Base-by-base conservation (phyloP, 1,140 invertebrate genomes). In the Drosophila melanica region DNA sequence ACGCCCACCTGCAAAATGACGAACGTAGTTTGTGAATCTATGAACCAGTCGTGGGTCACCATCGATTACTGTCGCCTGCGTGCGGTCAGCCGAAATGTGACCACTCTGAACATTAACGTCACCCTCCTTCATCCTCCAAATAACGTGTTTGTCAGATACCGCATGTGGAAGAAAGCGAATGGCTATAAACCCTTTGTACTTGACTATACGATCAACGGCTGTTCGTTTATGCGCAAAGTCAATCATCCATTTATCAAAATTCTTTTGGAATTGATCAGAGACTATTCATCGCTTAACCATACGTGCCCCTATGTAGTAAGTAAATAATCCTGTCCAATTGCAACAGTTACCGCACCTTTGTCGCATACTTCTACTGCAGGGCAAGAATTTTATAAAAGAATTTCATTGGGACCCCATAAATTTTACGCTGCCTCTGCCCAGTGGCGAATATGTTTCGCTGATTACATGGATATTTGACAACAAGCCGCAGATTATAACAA, bases 221-320 rank as follows among this genome's bases (percentile, higher is more conserved):
- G 75, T 5, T 30, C 48, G 7, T 77, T 69, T 48, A n/a, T 77
- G 9, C 30, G 27, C 27, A 16, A 44, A 9, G 11, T 35, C 7
- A 39, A 51, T 3, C 20, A 77, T 62, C 74, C 62, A 0, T 37
- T 70, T 23, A 9, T 20, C 0, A 48, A 11, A 9, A 11, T 77
- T 11, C 8, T 77, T 2, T 53, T 8, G 4, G n/a, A 50, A 37
- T 8, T 74, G 1, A 33, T 64, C 0, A 47, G 27, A 0, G 30
- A 73, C 0, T 78, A 45, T 35, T 42, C 69, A 1, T 64, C 64
- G 6, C 14, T 79, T 0, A 79, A 79, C 48, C 75, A 77, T 16
- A 58, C 63, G 7, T 79, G 75, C 27, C 75, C 77, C 1, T 78
- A 55, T 62, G 37, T 20, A 42, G 77, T 69, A 42, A 44, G 73